These are phyloP conservation scores for Chironomus tepperi DNA, from an alignment of 1,140 invertebrate genomes.

Conservation along the genomic window DNA sequence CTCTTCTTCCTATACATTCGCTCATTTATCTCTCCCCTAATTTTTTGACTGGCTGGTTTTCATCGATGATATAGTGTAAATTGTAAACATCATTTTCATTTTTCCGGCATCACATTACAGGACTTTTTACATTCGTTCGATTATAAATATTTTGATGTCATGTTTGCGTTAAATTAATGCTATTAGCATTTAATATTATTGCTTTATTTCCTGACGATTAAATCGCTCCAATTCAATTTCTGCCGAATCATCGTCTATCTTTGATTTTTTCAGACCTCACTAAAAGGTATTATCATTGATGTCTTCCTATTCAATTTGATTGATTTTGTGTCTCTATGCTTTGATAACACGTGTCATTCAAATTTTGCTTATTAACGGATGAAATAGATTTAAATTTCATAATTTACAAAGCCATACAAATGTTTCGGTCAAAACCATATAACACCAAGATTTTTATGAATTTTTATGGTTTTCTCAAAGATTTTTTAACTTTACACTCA, in stretches of 20 bases:
- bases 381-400: too few relatives aligned
- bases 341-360: neutral
- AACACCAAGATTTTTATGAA: too few relatives aligned
- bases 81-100: neutral
- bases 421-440: too few relatives aligned
- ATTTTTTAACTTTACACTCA: too few relatives aligned
- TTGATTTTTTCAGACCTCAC: neutral
- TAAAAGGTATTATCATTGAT: neutral
- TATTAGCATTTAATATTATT: neutral
- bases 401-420: too few relatives aligned
- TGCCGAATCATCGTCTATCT: neutral
- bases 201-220: neutral
- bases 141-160: conserved; percentile 1
- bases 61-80: conserved; percentile 10
- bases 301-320: neutral
- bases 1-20: neutral
- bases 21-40: conserved; percentile 6
- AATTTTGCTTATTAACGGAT: too few relatives aligned
- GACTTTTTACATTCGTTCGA: neutral
- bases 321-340: neutral
- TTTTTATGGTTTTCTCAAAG: too few relatives aligned
- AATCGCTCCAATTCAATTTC: neutral
- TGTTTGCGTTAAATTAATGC: neutral
- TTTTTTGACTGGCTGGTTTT: neutral
- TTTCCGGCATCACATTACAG: conserved; percentile 9